phyloP scores from a whole-genome alignment of 2,888 invertebrate genomes.

The Lasioglossum vierecki region DNA sequence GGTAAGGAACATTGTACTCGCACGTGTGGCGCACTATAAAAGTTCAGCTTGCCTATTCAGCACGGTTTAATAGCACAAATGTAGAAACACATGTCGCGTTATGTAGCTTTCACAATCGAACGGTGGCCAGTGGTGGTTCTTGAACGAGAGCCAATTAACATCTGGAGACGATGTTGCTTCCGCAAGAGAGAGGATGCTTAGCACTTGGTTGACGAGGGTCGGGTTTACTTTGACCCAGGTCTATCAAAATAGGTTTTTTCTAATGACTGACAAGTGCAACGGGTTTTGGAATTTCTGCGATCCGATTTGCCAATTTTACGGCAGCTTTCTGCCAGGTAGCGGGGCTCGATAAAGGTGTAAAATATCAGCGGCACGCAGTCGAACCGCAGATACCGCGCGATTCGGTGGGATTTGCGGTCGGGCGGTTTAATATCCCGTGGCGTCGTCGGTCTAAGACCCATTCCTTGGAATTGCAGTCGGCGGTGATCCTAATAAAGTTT shows the following conservation, averaged over 20 bases:
- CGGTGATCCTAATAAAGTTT: slow-evolving; percentile 39
- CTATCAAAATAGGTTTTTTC: neutral
- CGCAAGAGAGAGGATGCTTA: neutral
- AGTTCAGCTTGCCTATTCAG: slow-evolving; percentile 8
- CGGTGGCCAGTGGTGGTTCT: neutral
- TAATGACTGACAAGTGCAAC: neutral
- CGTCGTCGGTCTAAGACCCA: slow-evolving; percentile 22
- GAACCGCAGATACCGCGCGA: neutral
- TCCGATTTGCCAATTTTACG: neutral
- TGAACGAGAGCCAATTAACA: neutral
- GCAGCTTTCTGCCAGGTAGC: neutral
- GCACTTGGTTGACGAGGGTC: neutral
- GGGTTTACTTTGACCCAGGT: neutral
- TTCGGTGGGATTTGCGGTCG: slow-evolving; percentile 32
- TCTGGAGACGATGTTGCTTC: neutral
- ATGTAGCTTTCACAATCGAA: neutral
- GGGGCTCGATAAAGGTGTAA: neutral
- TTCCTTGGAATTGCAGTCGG: slow-evolving; percentile 28
- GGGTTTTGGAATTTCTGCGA: neutral
- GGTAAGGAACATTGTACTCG: neutral
- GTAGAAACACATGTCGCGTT: slow-evolving; percentile 11
- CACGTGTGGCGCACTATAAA: slow-evolving; percentile 3
- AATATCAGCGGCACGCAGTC: neutral
- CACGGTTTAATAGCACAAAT: neutral
- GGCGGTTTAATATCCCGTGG: slow-evolving; percentile 29